Conservation (phyloP, 2,888 invertebrate species). For the Leptinotarsa juncta region DNA sequence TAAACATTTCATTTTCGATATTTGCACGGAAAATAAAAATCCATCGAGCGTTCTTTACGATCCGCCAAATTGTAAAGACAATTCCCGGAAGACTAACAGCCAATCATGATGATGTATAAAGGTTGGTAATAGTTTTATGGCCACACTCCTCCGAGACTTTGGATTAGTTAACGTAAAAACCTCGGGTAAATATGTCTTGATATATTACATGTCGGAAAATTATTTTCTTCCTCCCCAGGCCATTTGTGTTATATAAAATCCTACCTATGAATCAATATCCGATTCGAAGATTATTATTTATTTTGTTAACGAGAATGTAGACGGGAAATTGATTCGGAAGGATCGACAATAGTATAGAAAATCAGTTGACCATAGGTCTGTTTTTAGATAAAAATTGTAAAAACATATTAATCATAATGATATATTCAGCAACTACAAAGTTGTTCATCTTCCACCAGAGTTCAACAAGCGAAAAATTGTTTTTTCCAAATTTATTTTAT, state of each 20-base stretch:
- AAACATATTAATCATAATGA: too few species aligned
- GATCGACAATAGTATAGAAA: too few species aligned
- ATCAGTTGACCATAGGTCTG: too few species aligned
- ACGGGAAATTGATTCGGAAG: neutral
- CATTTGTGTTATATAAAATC: constrained; percentile 12
- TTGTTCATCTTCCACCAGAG: too few species aligned
- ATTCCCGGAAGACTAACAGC: constrained; percentile 41
- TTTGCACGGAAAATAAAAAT: constrained; percentile 26
- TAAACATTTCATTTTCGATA: constrained; percentile 19
- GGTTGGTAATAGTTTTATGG: constrained; percentile 34
- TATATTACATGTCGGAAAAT: constrained; percentile 31
- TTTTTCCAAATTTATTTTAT: too few species aligned
- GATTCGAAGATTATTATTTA: neutral
- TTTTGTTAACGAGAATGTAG: neutral
- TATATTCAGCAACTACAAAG: too few species aligned
- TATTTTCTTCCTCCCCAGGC: constrained; percentile 20
- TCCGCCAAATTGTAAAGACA: constrained; percentile 42
- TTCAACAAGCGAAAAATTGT: too few species aligned
- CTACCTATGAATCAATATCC: neutral
- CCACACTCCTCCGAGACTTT: constrained; percentile 24
- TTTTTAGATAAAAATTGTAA: too few species aligned
- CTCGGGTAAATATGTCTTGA: constrained; percentile 33
- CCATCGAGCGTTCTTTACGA: constrained; percentile 30
- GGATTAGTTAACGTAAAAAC: constrained; percentile 28
- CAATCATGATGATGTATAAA: constrained; percentile 48